phyloP scores from a whole-genome alignment of 1,140 invertebrate genomes.

The Drosophila melanica region DNA sequence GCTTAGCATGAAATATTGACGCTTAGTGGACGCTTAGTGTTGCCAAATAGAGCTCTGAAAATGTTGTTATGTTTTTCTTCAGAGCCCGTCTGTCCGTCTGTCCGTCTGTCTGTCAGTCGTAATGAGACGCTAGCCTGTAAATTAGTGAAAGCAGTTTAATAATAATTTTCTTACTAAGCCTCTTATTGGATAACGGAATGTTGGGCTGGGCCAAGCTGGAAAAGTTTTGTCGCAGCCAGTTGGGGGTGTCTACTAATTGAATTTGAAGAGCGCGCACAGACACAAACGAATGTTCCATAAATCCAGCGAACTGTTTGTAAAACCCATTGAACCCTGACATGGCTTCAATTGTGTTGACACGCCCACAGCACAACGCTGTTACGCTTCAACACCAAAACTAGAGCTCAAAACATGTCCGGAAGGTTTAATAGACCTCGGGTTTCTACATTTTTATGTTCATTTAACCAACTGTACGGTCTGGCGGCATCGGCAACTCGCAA shows the following conservation, averaged over 20 bases:
- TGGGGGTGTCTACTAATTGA: conserved; percentile 65
- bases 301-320: conserved; percentile 30
- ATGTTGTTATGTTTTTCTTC: conserved; percentile 43
- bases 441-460: conserved; percentile 37
- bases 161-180: conserved; percentile 57
- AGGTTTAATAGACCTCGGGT: conserved; percentile 31
- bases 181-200: conserved; percentile 30
- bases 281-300: conserved; percentile 24
- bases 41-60: conserved; percentile 69
- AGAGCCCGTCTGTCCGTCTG: neutral
- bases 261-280: conserved; percentile 29
- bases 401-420: conserved; percentile 22
- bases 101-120: conserved; percentile 20
- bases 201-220: conserved; percentile 20
- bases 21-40: conserved; percentile 77
- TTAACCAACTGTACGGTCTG: conserved; percentile 51
- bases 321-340: conserved; percentile 65
- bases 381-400: conserved; percentile 50
- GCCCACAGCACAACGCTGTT: conserved; percentile 46
- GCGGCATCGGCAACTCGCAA: conserved; percentile 37
- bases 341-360: conserved; percentile 50
- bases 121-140: conserved; percentile 52
- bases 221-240: conserved; percentile 49
- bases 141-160: conserved; percentile 78
- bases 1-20: conserved; percentile 81